Base-by-base conservation (phyloP, 1,140 invertebrate genomes). In the Drosophila ogumai region DNA sequence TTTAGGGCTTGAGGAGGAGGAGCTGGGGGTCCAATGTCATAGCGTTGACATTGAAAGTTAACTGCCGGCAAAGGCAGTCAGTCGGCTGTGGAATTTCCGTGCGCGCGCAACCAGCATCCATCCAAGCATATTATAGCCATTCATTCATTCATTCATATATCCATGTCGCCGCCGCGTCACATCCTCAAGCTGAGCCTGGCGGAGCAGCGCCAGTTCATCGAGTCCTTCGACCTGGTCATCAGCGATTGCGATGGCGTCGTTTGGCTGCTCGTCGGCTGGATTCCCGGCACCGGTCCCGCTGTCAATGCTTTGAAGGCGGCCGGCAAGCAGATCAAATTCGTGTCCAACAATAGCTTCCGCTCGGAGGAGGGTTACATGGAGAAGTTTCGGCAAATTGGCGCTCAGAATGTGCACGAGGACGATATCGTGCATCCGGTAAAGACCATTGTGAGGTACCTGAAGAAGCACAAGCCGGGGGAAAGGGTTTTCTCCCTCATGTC, bases 261-360 rank as follows among this genome's bases (percentile, higher is more conserved):
- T 1, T 91, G 87, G 87, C 38, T 91, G 22, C 65, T 91, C 4
- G 82, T 79, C 2, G 84, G 84, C 0, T 92, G 94, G 12, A 93
- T 96, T 9, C 91, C 93, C 8, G 94, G 94, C 2, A 93, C 94
- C 4, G 91, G 94, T 0, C 92, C 94, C 15, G 93, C 94, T 41
- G 91, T 96, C 10, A 93, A 93, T 41, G 91, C 93, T 32, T 93
- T 96, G 4, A 93, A 94, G 61, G 79, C 93, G 6, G 79, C 95
- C 63, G 96, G 95, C 1, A 97, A 97, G 88, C 94, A 93, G 44
- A 93, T 97, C 0, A 94, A 95, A 65, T 95, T 95, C 66, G 94
- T 97, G 4, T 96, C 96, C 0, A 97, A 97, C 82, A 97, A 97
- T 82, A 94, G 93, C 59, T 86, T 93, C 19, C 63, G 92, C 38